Evolutionary conservation across 2,113 vertebrate genomes (phyloP), one percentile per base, ranked within the genome.

Genomic region (Hyla sarda): DNA sequence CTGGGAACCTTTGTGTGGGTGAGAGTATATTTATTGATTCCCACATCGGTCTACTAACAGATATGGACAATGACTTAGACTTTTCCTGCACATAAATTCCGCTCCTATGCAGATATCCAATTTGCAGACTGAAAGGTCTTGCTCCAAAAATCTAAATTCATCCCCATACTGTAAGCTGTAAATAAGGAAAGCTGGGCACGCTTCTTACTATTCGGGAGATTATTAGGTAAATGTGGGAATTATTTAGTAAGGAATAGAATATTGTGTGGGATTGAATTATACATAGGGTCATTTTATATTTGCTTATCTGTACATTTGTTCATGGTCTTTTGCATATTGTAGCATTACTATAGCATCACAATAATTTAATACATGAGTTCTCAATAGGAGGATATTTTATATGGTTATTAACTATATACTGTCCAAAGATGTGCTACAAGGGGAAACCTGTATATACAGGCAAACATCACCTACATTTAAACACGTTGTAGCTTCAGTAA

Each of bases 11-110:
- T 54, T 83, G 82, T 83, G 82, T 74, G 82, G 67, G 82, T 58
- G 82, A 83, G 52, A 83, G 67, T 41, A 58, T 37, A 74, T 52
- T 30, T 75, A 84, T 84, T 75, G 82, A 84, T 84, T 76, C 21
- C 56, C 9, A 12, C 47, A 72, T 82, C 62, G 54, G 34, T 52
- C 45, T 14, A n/a, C 65, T 60, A 25, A 54, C 72, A 84, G 30
- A 60, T 58, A 75, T 47, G 10, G 25, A 52, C 37, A 60, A 76
- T 48, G 72, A 58, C n/a, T 83, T 37, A 54, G 17, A 72, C 54
- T 80, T 80, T 60, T n/a, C 32, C 41, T 80, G 32, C 77, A 60
- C 32, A 45, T 60, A 45, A 2, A 60, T 62, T 80, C n/a, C 45
- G 34, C 56, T 41, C n/a, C 21, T 45, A 80, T 45, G 54, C 77